Conservation (phyloP, 2,888 invertebrate species). For the Venustoraphidia nigricollis region DNA sequence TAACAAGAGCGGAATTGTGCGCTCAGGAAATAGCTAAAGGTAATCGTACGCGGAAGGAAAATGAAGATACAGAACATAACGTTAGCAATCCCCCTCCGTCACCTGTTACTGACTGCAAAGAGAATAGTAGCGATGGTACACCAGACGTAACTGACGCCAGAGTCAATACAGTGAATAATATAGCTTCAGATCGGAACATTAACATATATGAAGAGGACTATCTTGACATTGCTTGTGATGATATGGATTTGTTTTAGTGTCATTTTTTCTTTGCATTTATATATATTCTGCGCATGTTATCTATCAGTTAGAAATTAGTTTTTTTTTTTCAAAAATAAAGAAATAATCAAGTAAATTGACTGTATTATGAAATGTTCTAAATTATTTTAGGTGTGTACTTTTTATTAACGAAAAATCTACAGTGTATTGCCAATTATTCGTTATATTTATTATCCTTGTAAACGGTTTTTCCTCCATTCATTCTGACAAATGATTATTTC, state of each 20-base stretch:
- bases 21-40: slow-evolving; percentile 20
- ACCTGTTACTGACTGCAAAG: slow-evolving; percentile 55
- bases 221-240: slow-evolving; percentile 53
- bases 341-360: slow-evolving; percentile 7
- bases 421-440: too few relatives aligned
- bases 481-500: too few relatives aligned
- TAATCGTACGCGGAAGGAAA: slow-evolving; percentile 26
- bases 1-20: slow-evolving; percentile 43
- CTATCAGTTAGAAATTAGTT: slow-evolving; percentile 12
- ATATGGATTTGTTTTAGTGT: slow-evolving; percentile 53
- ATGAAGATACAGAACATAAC: slow-evolving; percentile 32
- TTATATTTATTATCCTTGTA: too few relatives aligned
- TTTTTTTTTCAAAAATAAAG: slow-evolving; percentile 12
- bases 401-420: too few relatives aligned
- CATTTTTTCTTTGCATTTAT: neutral
- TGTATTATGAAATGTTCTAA: too few relatives aligned
- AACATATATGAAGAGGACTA: slow-evolving; percentile 50
- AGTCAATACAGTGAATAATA: neutral
- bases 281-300: slow-evolving; percentile 4
- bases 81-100: slow-evolving; percentile 67
- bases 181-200: slow-evolving; percentile 11
- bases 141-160: neutral
- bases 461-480: too few relatives aligned
- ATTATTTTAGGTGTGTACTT: too few relatives aligned
- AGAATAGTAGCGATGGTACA: slow-evolving; percentile 42